Base-by-base conservation (phyloP, 2,113 vertebrate genomes). In the Geococcyx californianus region DNA sequence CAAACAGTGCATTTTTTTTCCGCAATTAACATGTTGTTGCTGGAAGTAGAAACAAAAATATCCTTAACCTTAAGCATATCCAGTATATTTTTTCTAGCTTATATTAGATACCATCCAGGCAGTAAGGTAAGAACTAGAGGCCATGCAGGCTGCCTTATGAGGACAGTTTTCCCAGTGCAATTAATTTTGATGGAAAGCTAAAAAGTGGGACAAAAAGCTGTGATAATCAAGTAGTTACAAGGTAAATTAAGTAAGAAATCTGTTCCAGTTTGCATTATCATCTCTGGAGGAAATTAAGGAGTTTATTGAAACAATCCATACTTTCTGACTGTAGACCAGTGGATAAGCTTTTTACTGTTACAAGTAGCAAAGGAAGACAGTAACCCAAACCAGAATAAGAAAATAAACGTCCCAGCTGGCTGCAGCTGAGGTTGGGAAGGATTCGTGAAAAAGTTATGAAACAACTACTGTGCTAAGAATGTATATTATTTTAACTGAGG, bases 331-430 rank as follows among this genome's bases (percentile, higher is more conserved):
- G 31, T 18, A 33, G 40, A 64, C 60, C 31, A 21, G 36, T 64
- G 82, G 47, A 31, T 64, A 91, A 75, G 49, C 3, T 60, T 85
- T 93, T 84, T 70, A 7, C 62, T 85, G 31, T 79, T 28, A 80
- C 45, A 85, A 89, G 63, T 47, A 94, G 84, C 54, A 79, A 69
- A 73, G 45, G 49, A 62, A 88, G 63, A 59, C 67, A 88, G 88
- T 90, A 93, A 92, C 51, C 79, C 79, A 92, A 83, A 93, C 63
- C 83, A 62, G 72, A 86, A 77, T 29, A 95, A 88, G 79, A 95
- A 96, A 94, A 92, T 69, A 96, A 95, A 93, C 60, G 13, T 90
- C 88, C 38, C 90, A 92, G 92, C 55, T 78, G 90, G 82, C 1
- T 3, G 58, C 62, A 91, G 42, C 66, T 82, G 64, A 86, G 55